phyloP scores from a whole-genome alignment of 92 coral and sea anemone species.

The Porites cylindrica region DNA sequence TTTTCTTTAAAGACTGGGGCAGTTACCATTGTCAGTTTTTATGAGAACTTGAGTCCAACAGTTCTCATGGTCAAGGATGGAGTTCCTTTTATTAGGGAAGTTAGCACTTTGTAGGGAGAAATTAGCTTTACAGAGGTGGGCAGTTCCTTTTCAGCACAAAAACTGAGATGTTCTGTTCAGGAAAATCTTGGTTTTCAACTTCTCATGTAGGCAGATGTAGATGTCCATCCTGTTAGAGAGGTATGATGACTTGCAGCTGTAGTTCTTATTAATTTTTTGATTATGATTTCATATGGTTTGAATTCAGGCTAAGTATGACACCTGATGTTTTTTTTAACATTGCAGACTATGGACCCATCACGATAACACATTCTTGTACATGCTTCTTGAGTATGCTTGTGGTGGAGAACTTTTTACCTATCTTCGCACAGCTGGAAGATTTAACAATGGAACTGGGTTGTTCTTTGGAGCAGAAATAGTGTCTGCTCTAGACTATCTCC shows the following conservation, averaged over 20 bases:
- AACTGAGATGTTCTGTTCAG: not conserved
- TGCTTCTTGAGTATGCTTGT: constrained; percentile 96
- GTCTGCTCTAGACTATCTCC: constrained; percentile 94
- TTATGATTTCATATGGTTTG: not conserved
- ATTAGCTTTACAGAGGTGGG: too few relatives aligned
- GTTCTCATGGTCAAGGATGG: too few relatives aligned
- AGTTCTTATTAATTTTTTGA: not conserved
- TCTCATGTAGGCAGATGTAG: not conserved
- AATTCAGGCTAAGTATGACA: not conserved
- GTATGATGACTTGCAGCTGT: not conserved
- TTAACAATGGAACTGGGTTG: constrained; percentile 96
- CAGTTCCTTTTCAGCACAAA: too few relatives aligned
- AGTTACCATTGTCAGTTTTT: too few relatives aligned
- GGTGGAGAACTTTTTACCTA: constrained; percentile 98
- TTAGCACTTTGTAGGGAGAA: too few relatives aligned
- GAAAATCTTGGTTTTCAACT: not conserved
- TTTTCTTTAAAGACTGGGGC: too few relatives aligned
- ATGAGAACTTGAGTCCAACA: too few relatives aligned
- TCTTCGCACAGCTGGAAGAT: constrained; percentile 97
- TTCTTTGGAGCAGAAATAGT: constrained; percentile 97
- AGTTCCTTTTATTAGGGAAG: too few relatives aligned
- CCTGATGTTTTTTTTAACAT: not conserved
- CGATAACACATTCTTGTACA: constrained; percentile 96
- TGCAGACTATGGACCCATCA: constrained; percentile 95
- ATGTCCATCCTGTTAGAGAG: not conserved